These are phyloP conservation scores for Ictalurus furcatus DNA, from an alignment of 2,113 vertebrate genomes.

Conservation along the genomic window DNA sequence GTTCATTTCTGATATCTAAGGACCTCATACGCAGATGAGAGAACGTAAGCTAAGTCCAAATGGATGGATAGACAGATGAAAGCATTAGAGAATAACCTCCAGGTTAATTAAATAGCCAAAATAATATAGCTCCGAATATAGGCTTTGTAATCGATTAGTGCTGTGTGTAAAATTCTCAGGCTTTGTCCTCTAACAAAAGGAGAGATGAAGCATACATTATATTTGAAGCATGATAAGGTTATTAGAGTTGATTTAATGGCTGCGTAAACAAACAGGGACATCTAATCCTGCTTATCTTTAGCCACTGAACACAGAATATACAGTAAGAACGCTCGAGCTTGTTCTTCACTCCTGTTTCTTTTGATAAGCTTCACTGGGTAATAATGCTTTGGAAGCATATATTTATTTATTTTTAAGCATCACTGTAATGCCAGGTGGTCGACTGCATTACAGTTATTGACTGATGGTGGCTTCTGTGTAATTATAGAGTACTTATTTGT, in stretches of 20 bases:
- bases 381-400: neutral
- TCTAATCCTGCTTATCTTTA: conserved; percentile 22
- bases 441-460: neutral
- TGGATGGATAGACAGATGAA: conserved; percentile 19
- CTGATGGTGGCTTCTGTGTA: neutral
- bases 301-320: neutral
- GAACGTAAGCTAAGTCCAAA: conserved; percentile 16
- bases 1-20: neutral
- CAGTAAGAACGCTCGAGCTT: neutral
- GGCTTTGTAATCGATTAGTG: conserved; percentile 53
- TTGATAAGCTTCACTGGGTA: neutral
- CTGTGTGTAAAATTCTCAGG: conserved; percentile 24
- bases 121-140: conserved; percentile 45
- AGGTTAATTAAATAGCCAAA: conserved; percentile 48
- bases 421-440: neutral
- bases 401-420: neutral
- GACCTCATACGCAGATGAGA: neutral
- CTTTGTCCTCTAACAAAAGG: conserved; percentile 17
- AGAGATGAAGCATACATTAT: neutral
- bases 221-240: neutral
- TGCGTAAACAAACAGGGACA: conserved; percentile 16
- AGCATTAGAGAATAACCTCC: conserved; percentile 27
- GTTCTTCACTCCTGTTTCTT: neutral
- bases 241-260: conserved; percentile 3
- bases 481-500: neutral